Conservation (phyloP, 30 jellyfish, hydroid and myxozoan species). For the Cassiopea andromeda region DNA sequence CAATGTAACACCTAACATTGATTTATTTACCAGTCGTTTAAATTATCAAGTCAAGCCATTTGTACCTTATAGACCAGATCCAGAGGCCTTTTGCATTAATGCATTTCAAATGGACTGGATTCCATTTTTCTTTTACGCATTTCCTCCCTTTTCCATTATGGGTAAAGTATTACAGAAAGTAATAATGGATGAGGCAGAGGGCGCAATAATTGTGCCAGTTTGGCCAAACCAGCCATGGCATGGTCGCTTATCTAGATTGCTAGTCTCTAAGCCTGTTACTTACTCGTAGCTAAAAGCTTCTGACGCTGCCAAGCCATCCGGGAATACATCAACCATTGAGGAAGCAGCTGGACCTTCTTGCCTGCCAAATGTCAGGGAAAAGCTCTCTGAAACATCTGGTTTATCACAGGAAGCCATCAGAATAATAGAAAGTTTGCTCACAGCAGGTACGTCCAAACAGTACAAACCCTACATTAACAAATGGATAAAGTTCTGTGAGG, state of each 20-base stretch:
- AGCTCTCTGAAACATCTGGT: not conserved
- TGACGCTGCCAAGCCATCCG: constrained; percentile 14
- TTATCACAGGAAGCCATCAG: not conserved
- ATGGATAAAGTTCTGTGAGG: constrained; percentile 34
- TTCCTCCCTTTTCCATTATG: not conserved
- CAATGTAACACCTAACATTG: constrained; percentile 9
- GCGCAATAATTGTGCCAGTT: not conserved
- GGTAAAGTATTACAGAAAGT: not conserved
- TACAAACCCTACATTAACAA: constrained; percentile 14
- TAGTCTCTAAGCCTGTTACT: constrained; percentile 9
- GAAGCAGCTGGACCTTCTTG: constrained; percentile 16
- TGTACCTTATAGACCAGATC: not conserved
- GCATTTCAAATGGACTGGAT: too few species aligned
- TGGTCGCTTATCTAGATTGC: not conserved
- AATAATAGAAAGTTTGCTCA: not conserved
- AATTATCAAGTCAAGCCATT: not conserved
- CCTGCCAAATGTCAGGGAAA: constrained; percentile 28
- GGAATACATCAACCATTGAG: not conserved
- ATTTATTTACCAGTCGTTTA: constrained; percentile 48
- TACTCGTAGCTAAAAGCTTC: not conserved
- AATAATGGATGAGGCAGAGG: constrained; percentile 5
- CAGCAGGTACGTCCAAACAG: constrained; percentile 19
- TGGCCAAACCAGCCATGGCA: constrained; percentile 29
- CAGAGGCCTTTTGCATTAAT: not conserved
- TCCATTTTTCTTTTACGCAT: not conserved